Evolutionary conservation across 2,797 vertebrate species (phyloP).

Genomic region (Oryzias sinensis): DNA sequence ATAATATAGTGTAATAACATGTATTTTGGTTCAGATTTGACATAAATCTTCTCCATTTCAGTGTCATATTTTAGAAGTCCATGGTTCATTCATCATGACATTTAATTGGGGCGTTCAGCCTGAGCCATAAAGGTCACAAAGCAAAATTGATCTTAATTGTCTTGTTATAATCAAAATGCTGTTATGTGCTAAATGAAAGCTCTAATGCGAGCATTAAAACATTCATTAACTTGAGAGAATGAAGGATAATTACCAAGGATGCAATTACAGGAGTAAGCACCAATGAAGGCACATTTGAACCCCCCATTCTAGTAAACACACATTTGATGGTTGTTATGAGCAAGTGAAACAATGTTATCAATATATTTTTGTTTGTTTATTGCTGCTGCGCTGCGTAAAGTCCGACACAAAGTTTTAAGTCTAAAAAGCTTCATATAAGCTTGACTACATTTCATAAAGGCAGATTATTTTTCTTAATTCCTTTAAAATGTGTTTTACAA

Average conservation of each 20-base stretch:
- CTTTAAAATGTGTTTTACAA: constrained; percentile 11
- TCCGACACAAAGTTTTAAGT: background rate
- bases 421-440: background rate
- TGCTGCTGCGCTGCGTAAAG: background rate
- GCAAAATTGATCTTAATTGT: constrained; percentile 81
- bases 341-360: constrained; percentile 2
- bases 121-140: constrained; percentile 77
- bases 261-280: constrained; percentile 67
- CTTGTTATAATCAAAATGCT: constrained; percentile 80
- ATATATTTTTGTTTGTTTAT: background rate
- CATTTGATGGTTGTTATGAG: constrained; percentile 35
- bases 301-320: constrained; percentile 56
- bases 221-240: constrained; percentile 78
- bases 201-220: constrained; percentile 80
- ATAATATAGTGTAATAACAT: too few relatives aligned
- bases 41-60: constrained; percentile 35
- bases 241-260: constrained; percentile 76
- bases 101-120: constrained; percentile 75
- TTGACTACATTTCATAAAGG: background rate
- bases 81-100: constrained; percentile 68
- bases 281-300: constrained; percentile 61
- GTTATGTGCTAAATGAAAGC: constrained; percentile 80
- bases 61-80: constrained; percentile 56
- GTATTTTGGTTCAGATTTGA: background rate
- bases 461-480: constrained; percentile 4